Evolutionary conservation across 2,113 vertebrate genomes (phyloP).

Genomic region (Xerus inauris): DNA sequence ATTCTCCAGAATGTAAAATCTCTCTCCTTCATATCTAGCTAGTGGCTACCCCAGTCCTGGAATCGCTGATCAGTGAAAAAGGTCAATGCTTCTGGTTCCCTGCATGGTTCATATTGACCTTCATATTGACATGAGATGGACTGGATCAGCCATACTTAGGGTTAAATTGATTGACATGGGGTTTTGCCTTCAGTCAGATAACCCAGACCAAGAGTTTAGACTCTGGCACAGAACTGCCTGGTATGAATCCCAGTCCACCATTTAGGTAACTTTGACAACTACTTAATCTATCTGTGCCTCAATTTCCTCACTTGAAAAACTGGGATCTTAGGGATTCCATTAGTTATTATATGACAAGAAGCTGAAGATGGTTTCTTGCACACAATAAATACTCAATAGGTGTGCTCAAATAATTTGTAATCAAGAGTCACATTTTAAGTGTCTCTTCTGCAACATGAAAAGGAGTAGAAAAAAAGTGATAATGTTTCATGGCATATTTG

Average conservation of each 20-base stretch:
- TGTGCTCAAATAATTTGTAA: not conserved
- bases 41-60: not conserved
- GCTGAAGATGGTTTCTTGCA: not conserved
- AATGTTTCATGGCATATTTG: not conserved
- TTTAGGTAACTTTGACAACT: not conserved
- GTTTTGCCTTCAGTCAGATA: not conserved
- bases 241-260: not conserved
- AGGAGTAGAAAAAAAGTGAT: not conserved
- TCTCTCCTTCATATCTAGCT: not conserved
- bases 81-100: not conserved
- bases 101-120: not conserved
- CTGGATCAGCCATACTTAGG: not conserved
- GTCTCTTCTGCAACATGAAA: not conserved
- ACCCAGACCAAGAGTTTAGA: not conserved
- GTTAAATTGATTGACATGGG: not conserved
- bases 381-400: not conserved
- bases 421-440: not conserved
- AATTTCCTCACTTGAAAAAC: not conserved
- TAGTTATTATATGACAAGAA: not conserved
- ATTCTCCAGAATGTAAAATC: constrained; percentile 57
- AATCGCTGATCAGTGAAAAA: not conserved
- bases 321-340: not conserved
- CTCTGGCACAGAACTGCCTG: not conserved
- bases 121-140: not conserved
- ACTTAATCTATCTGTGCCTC: not conserved